These are phyloP conservation scores for Peromyscus nudipes DNA, from an alignment of 2,797 vertebrate species.

Conservation along the genomic window DNA sequence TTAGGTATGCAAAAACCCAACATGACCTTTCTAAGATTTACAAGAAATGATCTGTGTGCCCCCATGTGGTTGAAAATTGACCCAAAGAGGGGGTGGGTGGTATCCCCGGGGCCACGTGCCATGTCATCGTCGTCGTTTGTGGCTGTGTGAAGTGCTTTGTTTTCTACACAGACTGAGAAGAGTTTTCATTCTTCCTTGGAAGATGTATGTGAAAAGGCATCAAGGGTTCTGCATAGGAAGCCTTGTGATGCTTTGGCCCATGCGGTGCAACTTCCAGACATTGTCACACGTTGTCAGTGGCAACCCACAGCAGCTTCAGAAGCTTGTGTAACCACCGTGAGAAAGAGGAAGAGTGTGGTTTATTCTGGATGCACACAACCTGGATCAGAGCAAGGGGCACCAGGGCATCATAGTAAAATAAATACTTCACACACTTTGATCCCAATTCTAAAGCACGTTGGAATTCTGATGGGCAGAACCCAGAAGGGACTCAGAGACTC, in stretches of 20 bases:
- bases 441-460: conserved; percentile 90
- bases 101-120: not conserved
- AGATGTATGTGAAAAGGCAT: not conserved
- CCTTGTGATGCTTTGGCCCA: not conserved
- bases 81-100: not conserved
- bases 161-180: conserved; percentile 30
- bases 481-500: conserved; percentile 91
- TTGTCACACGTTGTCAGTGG: conserved; percentile 81
- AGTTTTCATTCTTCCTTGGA: conserved; percentile 29
- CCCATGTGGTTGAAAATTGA: not conserved
- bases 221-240: conserved; percentile 48
- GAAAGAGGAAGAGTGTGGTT: conserved; percentile 84
- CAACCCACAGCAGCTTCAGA: conserved; percentile 87
- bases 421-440: conserved; percentile 86
- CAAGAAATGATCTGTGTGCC: conserved; percentile 5
- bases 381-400: conserved; percentile 77
- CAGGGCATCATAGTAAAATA: conserved; percentile 90
- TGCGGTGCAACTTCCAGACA: conserved; percentile 70
- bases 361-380: conserved; percentile 81
- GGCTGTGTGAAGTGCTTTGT: not conserved
- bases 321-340: conserved; percentile 83
- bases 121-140: not conserved
- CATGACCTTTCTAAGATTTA: conserved; percentile 49
- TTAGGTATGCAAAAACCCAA: conserved; percentile 60
- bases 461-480: conserved; percentile 91